Base-by-base conservation (phyloP, 2,797 vertebrate species). In the Gadopsis bispinosus region DNA sequence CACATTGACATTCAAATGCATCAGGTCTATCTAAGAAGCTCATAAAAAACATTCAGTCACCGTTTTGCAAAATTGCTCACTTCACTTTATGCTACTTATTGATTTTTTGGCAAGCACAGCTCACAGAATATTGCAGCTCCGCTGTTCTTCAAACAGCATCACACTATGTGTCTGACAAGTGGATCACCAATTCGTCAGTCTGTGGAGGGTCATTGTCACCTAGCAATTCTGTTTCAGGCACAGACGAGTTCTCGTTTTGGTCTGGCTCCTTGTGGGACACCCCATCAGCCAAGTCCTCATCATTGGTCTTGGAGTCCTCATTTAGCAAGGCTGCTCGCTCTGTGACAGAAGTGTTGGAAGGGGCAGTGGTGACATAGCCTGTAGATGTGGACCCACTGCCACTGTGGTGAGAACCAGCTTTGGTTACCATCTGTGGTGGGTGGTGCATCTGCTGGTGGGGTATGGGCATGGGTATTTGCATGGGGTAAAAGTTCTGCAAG, bases 361-460 rank as follows among this genome's bases (percentile, higher is more conserved):
- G 97, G 0, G 96, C 96, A 0, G 97, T 99, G 88, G 97, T 99
- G 83, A 98, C 96, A 0, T 99, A 99, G 53, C 98, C 98, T 0
- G 98, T 99, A 82, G 98, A 99, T 51, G 98, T 99, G 78, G 98
- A 99, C 47, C 98, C 97, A 0, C 97, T 99, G 69, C 97, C 98
- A 0, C 98, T 99, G 71, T 99, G 97, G 84, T 98, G 97, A 5
- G 98, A 99, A 16, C 96, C 95, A 1, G 97, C 95, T 80, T 99
- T 99, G 79, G 94, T 92, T 83, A 96, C 93, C 80, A 96, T 95
- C 8, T 96, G 95, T n/a, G 83, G 84, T 7, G 74, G 86, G 56
- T 91, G 92, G 39, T 97, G 96, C 58, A 97, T 94, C 71, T 97
- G 97, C 90, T 97, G 98, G 14, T 97, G 96, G 22, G 97, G 95